These are phyloP conservation scores for Stratiomys singularior DNA, from an alignment of 2,888 invertebrate species.

Conservation along the genomic window DNA sequence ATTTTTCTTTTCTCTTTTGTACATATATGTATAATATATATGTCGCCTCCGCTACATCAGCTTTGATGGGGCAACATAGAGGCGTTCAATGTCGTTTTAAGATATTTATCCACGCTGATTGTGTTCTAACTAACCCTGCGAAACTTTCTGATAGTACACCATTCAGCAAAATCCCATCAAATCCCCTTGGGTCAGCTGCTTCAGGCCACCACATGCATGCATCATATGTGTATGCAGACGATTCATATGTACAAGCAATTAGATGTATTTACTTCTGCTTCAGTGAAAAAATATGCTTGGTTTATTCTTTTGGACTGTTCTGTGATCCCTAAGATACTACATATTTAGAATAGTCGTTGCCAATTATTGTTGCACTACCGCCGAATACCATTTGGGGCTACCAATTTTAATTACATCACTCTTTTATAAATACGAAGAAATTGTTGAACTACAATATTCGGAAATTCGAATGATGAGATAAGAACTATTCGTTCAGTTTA, in stretches of 20 bases:
- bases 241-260: too few species aligned
- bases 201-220: background rate
- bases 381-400: slow-evolving; percentile 8
- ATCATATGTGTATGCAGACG: too few species aligned
- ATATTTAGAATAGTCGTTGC: background rate
- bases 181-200: background rate
- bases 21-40: background rate
- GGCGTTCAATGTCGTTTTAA: slow-evolving; percentile 15
- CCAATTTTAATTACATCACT: slow-evolving; percentile 21
- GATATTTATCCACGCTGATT: background rate
- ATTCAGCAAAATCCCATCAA: background rate
- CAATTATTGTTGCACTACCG: background rate
- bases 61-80: background rate
- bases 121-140: slow-evolving; percentile 1
- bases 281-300: background rate
- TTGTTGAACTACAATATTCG: background rate
- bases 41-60: background rate
- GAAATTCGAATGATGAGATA: too few species aligned
- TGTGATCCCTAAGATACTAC: background rate
- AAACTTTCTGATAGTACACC: background rate
- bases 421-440: slow-evolving; percentile 11
- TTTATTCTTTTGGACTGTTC: background rate
- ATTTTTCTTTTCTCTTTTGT: background rate
- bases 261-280: too few species aligned
- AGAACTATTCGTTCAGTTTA: too few species aligned